These are phyloP conservation scores for Prosopocoilus inquinatus DNA, from an alignment of 2,888 invertebrate species.

Conservation along the genomic window DNA sequence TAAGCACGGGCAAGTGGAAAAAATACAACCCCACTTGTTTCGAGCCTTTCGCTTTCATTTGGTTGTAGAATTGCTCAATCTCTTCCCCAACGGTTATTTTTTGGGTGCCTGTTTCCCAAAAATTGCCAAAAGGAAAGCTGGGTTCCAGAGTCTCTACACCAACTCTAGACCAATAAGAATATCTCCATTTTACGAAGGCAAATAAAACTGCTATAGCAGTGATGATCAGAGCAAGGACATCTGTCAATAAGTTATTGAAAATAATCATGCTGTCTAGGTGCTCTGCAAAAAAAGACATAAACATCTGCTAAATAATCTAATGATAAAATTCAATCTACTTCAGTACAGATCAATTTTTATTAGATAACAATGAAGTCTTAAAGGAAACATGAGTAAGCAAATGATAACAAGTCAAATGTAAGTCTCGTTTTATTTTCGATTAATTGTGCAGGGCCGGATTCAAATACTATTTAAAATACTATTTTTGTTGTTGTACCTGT, in stretches of 20 bases:
- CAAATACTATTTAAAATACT: too few relatives aligned
- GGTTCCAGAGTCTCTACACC: slow-evolving; percentile 26
- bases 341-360: too few relatives aligned
- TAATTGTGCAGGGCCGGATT: too few relatives aligned
- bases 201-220: neutral
- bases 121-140: slow-evolving; percentile 35
- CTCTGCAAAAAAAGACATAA: too few relatives aligned
- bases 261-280: neutral
- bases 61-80: slow-evolving; percentile 18
- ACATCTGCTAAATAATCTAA: too few relatives aligned
- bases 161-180: slow-evolving; percentile 5
- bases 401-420: too few relatives aligned
- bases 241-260: neutral
- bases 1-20: slow-evolving; percentile 21
- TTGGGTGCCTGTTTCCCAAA: slow-evolving; percentile 7
- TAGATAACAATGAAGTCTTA: too few relatives aligned
- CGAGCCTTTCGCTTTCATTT: slow-evolving; percentile 22
- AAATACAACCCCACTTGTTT: slow-evolving; percentile 30
- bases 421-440: too few relatives aligned
- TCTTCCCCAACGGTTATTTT: slow-evolving; percentile 16
- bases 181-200: neutral
- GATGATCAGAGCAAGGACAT: neutral
- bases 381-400: too few relatives aligned
- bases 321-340: too few relatives aligned
- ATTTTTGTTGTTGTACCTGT: too few relatives aligned